Conservation (phyloP, 2,888 invertebrate species). For the Laothoe populi region DNA sequence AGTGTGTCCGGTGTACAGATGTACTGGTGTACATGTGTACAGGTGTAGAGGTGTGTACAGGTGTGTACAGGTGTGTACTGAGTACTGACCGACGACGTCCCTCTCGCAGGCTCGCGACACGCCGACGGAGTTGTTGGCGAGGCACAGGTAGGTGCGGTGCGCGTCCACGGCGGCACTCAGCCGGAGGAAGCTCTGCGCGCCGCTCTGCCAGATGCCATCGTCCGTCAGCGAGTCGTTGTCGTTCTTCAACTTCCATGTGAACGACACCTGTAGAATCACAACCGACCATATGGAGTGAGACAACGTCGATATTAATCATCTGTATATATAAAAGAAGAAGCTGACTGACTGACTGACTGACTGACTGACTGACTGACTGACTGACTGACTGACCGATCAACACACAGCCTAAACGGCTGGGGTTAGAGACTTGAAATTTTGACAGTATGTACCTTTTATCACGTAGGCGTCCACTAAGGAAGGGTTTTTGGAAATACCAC, state of each 20-base stretch:
- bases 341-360: too few relatives aligned
- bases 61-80: not conserved
- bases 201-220: constrained; percentile 78
- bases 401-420: too few relatives aligned
- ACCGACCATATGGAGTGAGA: not conserved
- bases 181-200: constrained; percentile 80
- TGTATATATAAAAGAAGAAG: too few relatives aligned
- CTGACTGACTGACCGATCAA: too few relatives aligned
- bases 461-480: too few relatives aligned
- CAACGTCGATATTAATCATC: not conserved
- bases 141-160: constrained; percentile 92
- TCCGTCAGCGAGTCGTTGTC: constrained; percentile 91
- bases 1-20: not conserved
- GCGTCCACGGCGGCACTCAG: constrained; percentile 71
- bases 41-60: not conserved
- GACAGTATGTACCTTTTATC: too few relatives aligned
- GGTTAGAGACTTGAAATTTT: too few relatives aligned
- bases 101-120: constrained; percentile 86
- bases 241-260: constrained; percentile 93
- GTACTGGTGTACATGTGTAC: not conserved
- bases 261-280: constrained; percentile 84
- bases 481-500: too few relatives aligned
- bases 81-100: constrained; percentile 71
- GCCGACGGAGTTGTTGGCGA: constrained; percentile 94
- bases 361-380: too few relatives aligned